These are phyloP conservation scores for Anolis apletophallus DNA, from an alignment of 2,797 vertebrate genomes.

Conservation along the genomic window DNA sequence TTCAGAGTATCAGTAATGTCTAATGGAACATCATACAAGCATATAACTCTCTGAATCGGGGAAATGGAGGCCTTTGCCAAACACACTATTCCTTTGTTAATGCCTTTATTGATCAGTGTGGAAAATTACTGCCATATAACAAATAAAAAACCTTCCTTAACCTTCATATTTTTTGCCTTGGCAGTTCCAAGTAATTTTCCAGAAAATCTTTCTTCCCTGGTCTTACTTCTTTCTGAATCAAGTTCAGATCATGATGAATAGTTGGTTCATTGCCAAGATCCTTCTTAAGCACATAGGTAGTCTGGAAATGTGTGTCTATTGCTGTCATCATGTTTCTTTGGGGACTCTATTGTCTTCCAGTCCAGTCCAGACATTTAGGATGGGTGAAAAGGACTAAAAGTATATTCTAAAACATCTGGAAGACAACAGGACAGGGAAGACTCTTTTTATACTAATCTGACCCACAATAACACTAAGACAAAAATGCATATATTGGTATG, in stretches of 20 bases:
- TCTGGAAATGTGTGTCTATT: neutral
- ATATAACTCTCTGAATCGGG: neutral
- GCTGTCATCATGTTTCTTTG: neutral
- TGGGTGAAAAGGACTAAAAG: neutral
- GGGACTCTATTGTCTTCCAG: neutral
- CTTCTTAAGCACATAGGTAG: neutral
- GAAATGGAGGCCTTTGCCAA: neutral
- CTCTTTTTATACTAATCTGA: too few species aligned
- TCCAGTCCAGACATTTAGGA: neutral
- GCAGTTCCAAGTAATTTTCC: neutral
- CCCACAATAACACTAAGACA: too few species aligned
- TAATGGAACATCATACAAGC: conserved; percentile 4
- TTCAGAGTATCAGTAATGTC: neutral
- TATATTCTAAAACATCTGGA: too few species aligned
- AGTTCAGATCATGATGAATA: neutral
- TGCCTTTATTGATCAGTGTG: conserved; percentile 16
- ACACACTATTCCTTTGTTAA: neutral
- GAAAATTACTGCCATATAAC: conserved; percentile 21
- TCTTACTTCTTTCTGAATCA: neutral
- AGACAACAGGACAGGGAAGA: too few species aligned
- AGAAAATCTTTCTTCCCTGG: neutral
- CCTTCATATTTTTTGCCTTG: neutral
- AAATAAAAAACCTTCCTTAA: conserved; percentile 14
- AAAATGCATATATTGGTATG: too few species aligned
- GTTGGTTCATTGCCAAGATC: neutral